These are phyloP conservation scores for Anarsia innoxiella DNA, from an alignment of 2,888 invertebrate genomes.

Conservation along the genomic window DNA sequence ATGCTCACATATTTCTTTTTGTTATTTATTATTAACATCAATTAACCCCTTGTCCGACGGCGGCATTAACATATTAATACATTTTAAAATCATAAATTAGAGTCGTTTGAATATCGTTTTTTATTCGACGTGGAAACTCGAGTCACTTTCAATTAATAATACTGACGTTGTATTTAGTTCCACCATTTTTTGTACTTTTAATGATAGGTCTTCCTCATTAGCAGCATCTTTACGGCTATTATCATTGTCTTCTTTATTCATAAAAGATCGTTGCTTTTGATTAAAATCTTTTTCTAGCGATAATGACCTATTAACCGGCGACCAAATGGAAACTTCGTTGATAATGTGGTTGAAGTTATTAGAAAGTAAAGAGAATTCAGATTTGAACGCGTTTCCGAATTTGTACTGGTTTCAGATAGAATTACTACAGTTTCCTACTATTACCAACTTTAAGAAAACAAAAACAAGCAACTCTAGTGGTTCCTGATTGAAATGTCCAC, in stretches of 20 bases:
- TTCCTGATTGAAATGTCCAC: conserved; percentile 34
- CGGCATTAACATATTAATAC: conserved; percentile 54
- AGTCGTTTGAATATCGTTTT: conserved; percentile 31
- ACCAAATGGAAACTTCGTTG: conserved; percentile 4
- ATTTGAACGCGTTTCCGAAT: conserved; percentile 21
- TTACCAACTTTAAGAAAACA: conserved; percentile 38
- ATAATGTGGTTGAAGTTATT: conserved; percentile 7
- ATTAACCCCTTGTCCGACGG: conserved; percentile 50
- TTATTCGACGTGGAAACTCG: conserved; percentile 28
- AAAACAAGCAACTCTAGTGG: conserved; percentile 39
- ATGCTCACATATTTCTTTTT: conserved; percentile 29
- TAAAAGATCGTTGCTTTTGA: conserved; percentile 8
- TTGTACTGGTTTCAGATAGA: conserved; percentile 27
- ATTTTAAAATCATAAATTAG: conserved; percentile 49
- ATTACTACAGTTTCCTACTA: conserved; percentile 29
- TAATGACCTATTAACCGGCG: background rate
- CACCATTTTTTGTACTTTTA: conserved; percentile 11
- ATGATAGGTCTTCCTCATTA: conserved; percentile 10
- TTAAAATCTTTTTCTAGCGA: conserved; percentile 4
- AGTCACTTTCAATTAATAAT: conserved; percentile 48
- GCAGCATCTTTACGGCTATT: conserved; percentile 8
- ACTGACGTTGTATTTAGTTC: conserved; percentile 30
- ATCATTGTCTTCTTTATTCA: conserved; percentile 7
- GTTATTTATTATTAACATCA: conserved; percentile 60
- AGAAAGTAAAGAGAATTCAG: conserved; percentile 8